These are phyloP conservation scores for Cataglyphis cursor DNA, from an alignment of 2,888 invertebrate species.

Conservation along the genomic window DNA sequence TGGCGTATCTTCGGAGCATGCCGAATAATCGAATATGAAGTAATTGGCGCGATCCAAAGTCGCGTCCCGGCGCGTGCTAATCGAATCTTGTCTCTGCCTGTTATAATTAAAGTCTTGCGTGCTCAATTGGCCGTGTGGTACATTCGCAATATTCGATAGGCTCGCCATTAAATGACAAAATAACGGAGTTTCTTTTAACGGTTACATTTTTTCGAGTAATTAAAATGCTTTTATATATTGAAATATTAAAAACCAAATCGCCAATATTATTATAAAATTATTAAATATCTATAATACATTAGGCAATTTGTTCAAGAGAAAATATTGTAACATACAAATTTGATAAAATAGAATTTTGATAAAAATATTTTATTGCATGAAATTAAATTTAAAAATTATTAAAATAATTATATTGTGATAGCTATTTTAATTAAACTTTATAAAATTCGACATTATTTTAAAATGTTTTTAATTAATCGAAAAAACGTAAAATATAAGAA, in stretches of 20 bases:
- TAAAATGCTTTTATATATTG: not conserved
- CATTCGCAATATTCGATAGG: constrained; percentile 27
- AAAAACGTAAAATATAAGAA: not conserved
- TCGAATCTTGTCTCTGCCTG: constrained; percentile 52
- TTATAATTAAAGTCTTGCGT: constrained; percentile 44
- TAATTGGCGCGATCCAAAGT: constrained; percentile 48
- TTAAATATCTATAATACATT: not conserved
- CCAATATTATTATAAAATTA: not conserved
- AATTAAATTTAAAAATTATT: not conserved
- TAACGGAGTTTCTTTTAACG: not conserved
- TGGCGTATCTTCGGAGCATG: not conserved
- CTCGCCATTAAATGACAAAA: not conserved
- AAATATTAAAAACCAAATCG: not conserved
- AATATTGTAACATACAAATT: not conserved
- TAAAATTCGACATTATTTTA: not conserved
- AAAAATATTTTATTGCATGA: not conserved
- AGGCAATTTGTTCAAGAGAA: not conserved
- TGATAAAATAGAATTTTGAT: not conserved
- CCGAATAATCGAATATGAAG: constrained; percentile 47
- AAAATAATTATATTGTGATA: not conserved
- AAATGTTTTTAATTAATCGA: not conserved
- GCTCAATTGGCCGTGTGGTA: constrained; percentile 29
- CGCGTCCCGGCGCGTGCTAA: constrained; percentile 32
- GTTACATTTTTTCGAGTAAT: constrained; percentile 7
- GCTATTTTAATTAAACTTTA: not conserved